A percentile compares a stretch with the other conserved stretches of the same genome.
Conservation (phyloP, 2,888 invertebrate genomes). For the Mimas tiliae region DNA sequence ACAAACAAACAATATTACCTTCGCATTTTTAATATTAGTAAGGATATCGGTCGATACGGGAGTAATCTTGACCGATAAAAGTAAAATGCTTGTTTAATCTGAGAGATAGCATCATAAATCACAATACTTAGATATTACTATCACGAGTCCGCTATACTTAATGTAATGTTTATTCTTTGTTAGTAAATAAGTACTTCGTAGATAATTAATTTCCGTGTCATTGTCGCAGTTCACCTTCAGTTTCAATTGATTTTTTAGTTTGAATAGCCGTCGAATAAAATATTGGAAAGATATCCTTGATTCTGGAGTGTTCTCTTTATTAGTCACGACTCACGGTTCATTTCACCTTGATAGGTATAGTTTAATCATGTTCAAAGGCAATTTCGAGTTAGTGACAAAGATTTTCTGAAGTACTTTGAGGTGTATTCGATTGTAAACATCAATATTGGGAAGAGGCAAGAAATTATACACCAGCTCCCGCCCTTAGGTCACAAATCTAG, state of each 20-base stretch:
- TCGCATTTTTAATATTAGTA: too few relatives aligned
- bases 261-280: slow-evolving; percentile 28
- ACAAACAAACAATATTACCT: too few relatives aligned
- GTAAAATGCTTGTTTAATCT: too few relatives aligned
- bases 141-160: too few relatives aligned
- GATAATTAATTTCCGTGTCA: neutral
- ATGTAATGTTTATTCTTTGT: neutral
- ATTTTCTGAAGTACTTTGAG: neutral
- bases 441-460: too few relatives aligned
- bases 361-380: neutral
- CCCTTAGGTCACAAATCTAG: too few relatives aligned
- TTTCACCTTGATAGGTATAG: neutral
- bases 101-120: too few relatives aligned
- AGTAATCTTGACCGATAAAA: too few relatives aligned
- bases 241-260: slow-evolving; percentile 24
- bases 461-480: too few relatives aligned
- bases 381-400: neutral
- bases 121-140: too few relatives aligned
- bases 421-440: too few relatives aligned
- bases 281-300: neutral
- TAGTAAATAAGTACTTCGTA: neutral
- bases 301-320: neutral
- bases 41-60: too few relatives aligned
- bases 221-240: neutral
- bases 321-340: slow-evolving; percentile 5